Conservation (phyloP, 1,140 invertebrate species). For the Habropoda laboriosa region DNA sequence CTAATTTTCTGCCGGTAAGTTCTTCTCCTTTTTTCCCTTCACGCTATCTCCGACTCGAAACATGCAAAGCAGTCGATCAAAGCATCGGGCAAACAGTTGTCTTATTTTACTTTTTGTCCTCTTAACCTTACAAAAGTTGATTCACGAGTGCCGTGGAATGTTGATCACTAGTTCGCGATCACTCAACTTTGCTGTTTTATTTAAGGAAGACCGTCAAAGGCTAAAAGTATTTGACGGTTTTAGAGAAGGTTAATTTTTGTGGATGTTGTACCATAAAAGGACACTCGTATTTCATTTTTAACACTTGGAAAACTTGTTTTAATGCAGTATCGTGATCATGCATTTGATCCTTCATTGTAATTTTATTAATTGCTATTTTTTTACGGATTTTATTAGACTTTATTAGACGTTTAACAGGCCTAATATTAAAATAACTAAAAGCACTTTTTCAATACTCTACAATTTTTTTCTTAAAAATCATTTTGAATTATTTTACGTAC, state of each 20-base stretch:
- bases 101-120: background rate
- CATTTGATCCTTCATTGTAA: too few relatives aligned
- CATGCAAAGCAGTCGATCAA: background rate
- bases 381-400: too few relatives aligned
- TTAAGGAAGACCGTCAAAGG: background rate
- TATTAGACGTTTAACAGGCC: too few relatives aligned
- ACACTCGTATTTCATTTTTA: too few relatives aligned
- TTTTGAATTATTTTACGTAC: too few relatives aligned
- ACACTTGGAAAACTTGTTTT: too few relatives aligned
- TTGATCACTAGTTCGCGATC: background rate
- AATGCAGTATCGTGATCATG: too few relatives aligned
- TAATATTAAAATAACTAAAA: too few relatives aligned
- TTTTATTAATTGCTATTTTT: too few relatives aligned
- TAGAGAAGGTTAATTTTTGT: background rate
- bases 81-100: background rate
- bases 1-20: conserved; percentile 41
- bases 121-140: background rate
- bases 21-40: conserved; percentile 3
- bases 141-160: background rate
- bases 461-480: too few relatives aligned
- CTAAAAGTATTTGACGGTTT: background rate
- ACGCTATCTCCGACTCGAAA: background rate
- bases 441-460: too few relatives aligned
- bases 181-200: background rate
- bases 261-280: too few relatives aligned